These are phyloP conservation scores for Incurvaria masculella DNA, from an alignment of 2,888 invertebrate species.

Conservation along the genomic window DNA sequence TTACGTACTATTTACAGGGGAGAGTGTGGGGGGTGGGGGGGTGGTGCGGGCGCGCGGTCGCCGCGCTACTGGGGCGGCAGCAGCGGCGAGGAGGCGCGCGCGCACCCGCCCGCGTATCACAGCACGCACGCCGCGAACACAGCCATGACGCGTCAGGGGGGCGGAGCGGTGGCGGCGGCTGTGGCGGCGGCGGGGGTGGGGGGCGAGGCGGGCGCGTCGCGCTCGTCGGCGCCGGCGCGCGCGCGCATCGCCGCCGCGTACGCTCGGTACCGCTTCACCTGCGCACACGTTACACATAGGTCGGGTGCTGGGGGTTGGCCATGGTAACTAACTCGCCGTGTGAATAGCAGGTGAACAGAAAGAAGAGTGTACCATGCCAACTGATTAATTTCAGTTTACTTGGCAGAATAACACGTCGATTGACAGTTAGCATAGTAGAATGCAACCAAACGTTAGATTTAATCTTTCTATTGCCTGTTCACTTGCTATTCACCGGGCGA, in stretches of 20 bases:
- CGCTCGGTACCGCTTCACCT: constrained; percentile 82
- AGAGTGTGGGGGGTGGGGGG: neutral
- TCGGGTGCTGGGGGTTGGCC: too few relatives aligned
- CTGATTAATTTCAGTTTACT: too few relatives aligned
- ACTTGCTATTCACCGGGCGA: too few relatives aligned
- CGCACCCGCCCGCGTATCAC: constrained; percentile 29
- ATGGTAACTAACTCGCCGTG: too few relatives aligned
- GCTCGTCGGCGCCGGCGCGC: constrained; percentile 50
- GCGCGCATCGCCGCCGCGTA: constrained; percentile 74
- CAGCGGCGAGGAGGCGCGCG: constrained; percentile 11
- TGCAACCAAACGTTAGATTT: too few relatives aligned
- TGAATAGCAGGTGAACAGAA: too few relatives aligned
- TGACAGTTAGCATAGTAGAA: too few relatives aligned
- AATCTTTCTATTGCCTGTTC: too few relatives aligned
- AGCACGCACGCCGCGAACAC: constrained; percentile 82
- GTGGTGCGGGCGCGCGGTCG: neutral
- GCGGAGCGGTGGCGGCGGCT: constrained; percentile 19
- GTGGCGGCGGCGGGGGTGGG: constrained; percentile 55
- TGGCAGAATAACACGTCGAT: too few relatives aligned
- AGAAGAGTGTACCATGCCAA: too few relatives aligned
- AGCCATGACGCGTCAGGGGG: constrained; percentile 73
- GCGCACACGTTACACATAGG: constrained; percentile 23
- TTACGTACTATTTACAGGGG: neutral
- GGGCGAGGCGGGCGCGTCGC: constrained; percentile 44
- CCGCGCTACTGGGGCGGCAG: neutral